A percentile compares a stretch with the other conserved stretches of the same genome.
phyloP scores from a whole-genome alignment of 53 echinoderm and acorn worm genomes.

The Zoroaster sp. region DNA sequence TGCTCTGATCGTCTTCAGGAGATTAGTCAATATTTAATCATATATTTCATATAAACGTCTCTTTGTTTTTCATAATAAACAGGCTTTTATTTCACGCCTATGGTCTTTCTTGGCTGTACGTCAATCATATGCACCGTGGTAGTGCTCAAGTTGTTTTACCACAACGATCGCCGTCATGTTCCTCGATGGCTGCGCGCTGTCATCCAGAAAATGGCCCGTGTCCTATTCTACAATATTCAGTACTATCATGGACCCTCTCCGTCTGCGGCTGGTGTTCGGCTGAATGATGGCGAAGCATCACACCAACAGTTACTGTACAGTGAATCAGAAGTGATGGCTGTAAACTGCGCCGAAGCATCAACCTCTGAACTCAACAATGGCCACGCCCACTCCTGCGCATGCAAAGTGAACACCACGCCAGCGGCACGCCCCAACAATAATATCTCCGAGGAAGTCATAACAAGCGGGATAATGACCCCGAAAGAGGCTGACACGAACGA shows the following conservation, averaged over 20 bases:
- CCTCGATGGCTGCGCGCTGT: constrained; percentile 2
- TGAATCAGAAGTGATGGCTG: not conserved
- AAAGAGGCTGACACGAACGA: too few species aligned
- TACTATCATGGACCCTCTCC: too few species aligned
- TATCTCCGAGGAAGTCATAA: not conserved
- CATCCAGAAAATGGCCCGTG: not conserved
- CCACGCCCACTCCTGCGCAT: not conserved
- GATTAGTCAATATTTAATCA: not conserved
- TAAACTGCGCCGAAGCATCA: not conserved
- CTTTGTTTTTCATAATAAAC: not conserved
- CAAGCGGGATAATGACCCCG: not conserved
- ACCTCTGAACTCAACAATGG: not conserved
- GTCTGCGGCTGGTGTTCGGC: too few species aligned
- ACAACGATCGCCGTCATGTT: not conserved
- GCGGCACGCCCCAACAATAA: not conserved
- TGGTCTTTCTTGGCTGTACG: constrained; percentile 13
- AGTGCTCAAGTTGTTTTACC: constrained; percentile 11
- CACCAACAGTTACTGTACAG: not conserved
- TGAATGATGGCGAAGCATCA: not conserved
- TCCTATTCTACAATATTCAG: not conserved
- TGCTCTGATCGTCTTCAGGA: not conserved
- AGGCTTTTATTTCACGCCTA: constrained; percentile 43
- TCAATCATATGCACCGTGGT: constrained; percentile 17
- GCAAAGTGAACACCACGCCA: not conserved
- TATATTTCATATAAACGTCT: not conserved